A percentile compares a stretch with the other conserved stretches of the same genome.
Evolutionary conservation across 2,888 invertebrate genomes (phyloP).

Genomic region (Arge pagana): DNA sequence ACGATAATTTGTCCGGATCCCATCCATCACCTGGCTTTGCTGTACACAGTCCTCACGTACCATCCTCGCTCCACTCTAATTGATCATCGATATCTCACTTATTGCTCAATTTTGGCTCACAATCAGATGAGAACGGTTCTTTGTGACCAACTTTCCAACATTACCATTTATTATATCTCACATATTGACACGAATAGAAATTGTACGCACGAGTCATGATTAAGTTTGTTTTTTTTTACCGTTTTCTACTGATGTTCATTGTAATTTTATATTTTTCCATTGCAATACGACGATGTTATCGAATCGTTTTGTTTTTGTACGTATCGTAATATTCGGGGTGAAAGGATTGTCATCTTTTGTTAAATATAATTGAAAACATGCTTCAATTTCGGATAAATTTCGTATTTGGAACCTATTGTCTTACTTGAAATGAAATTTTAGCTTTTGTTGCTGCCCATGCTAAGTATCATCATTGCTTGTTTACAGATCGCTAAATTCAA

Average conservation of each 20-base stretch:
- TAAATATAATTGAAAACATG: slow-evolving; percentile 3
- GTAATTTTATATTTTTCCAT: slow-evolving; percentile 11
- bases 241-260: slow-evolving; percentile 15
- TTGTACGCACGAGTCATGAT: neutral
- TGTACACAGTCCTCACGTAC: slow-evolving; percentile 16
- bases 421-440: neutral
- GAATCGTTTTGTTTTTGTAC: slow-evolving; percentile 1
- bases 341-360: slow-evolving; percentile 5
- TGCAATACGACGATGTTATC: slow-evolving; percentile 5
- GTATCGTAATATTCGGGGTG: slow-evolving; percentile 1
- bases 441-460: neutral
- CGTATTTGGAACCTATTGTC: neutral
- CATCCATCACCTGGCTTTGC: slow-evolving; percentile 8
- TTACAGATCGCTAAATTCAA: slow-evolving; percentile 54
- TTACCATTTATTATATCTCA: too few species aligned
- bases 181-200: too few species aligned
- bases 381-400: neutral
- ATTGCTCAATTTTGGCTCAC: neutral
- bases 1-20: slow-evolving; percentile 4
- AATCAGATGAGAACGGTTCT: too few species aligned
- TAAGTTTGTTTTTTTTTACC: neutral
- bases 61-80: slow-evolving; percentile 2
- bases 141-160: too few species aligned
- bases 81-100: slow-evolving; percentile 3
- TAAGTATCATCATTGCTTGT: slow-evolving; percentile 25